Evolutionary conservation across 2,113 vertebrate species (phyloP).

Genomic region (Chaetura pelagica): DNA sequence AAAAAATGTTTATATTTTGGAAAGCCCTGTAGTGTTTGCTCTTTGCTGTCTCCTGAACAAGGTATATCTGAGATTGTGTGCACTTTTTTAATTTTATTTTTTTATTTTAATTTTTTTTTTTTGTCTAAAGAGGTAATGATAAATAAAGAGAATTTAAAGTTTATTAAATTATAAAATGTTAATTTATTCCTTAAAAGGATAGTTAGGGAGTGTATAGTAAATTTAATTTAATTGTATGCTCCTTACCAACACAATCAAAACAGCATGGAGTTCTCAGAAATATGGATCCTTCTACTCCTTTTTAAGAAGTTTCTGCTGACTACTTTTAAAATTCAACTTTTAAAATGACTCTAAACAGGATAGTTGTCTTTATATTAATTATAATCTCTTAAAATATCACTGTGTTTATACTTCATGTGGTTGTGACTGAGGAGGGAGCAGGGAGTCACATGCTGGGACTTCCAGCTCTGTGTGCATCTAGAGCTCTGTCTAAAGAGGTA

Average conservation of each 20-base stretch:
- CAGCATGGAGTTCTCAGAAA: neutral
- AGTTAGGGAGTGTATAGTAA: neutral
- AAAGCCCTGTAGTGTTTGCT: neutral
- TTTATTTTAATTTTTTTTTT: neutral
- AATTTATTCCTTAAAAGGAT: neutral
- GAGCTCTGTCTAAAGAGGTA: neutral
- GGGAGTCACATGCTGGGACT: rapidly evolving
- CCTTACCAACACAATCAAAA: neutral
- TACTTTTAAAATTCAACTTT: neutral
- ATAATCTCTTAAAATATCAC: neutral
- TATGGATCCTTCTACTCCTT: neutral
- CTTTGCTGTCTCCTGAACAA: neutral
- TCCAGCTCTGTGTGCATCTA: neutral
- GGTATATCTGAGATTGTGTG: neutral
- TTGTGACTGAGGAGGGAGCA: neutral
- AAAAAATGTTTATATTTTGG: neutral
- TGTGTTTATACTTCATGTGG: neutral
- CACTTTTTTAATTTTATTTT: neutral
- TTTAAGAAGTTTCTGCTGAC: neutral
- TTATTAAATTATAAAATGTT: neutral
- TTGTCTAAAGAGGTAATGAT: neutral
- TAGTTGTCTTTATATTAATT: neutral
- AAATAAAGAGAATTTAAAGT: neutral
- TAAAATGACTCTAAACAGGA: neutral
- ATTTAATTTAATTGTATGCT: neutral